Evolutionary conservation across 2,113 vertebrate species (phyloP).

Genomic region (Microtus pennsylvanicus): DNA sequence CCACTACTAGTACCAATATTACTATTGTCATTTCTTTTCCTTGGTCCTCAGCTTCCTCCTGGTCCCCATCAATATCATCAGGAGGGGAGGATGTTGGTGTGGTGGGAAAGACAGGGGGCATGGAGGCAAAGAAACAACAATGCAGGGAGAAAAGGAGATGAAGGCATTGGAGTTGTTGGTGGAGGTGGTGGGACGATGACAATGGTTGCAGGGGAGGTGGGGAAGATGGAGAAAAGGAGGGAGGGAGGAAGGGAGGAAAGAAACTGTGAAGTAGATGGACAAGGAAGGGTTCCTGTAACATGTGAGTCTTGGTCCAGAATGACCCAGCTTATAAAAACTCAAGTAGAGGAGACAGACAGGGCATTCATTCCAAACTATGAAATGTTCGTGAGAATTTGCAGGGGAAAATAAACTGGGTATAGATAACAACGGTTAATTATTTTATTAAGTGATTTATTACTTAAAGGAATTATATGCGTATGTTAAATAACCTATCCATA

Average conservation of each 20-base stretch:
- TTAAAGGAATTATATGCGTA: neutral
- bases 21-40: neutral
- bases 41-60: neutral
- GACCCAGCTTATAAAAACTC: neutral
- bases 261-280: neutral
- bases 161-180: neutral
- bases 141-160: neutral
- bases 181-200: neutral
- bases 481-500: neutral
- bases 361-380: neutral
- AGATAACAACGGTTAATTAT: neutral
- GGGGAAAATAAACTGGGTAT: no score
- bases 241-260: no score
- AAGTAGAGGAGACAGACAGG: neutral
- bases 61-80: neutral
- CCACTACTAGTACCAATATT: neutral
- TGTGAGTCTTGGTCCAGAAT: neutral
- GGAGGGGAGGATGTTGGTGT: no score
- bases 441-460: neutral
- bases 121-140: neutral
- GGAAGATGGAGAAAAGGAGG: neutral
- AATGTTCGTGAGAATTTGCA: neutral
- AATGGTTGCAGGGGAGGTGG: no score
- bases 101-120: no score
- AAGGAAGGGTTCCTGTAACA: no score